A percentile compares a stretch with the other conserved stretches of the same genome.
phyloP scores from a whole-genome alignment of 2,797 vertebrate genomes.

The Semaprochilodus insignis region DNA sequence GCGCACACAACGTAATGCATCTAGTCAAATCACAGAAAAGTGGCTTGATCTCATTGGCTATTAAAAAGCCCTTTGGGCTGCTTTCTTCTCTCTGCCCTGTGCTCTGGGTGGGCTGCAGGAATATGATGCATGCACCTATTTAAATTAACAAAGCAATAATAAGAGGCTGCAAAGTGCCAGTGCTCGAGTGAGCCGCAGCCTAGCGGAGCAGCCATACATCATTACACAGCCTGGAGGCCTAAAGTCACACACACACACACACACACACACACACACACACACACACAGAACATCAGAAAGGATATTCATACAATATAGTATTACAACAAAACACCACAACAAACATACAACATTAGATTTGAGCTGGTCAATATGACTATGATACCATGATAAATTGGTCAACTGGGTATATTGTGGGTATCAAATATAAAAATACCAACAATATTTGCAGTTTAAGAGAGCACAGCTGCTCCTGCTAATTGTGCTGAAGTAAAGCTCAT shows the following conservation, averaged over 20 bases:
- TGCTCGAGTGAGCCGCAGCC: constrained; percentile 81
- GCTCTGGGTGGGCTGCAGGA: constrained; percentile 58
- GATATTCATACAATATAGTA: neutral
- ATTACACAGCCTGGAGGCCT: constrained; percentile 78
- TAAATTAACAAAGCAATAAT: constrained; percentile 99
- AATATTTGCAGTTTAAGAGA: too few species aligned
- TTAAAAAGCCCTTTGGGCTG: constrained; percentile 96
- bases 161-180: constrained; percentile 93
- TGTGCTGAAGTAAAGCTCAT: too few species aligned
- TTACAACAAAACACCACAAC: constrained; percentile 1
- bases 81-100: constrained; percentile 83
- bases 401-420: too few species aligned
- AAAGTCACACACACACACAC: constrained; percentile 16
- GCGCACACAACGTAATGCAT: constrained; percentile 51
- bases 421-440: too few species aligned
- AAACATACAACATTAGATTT: neutral
- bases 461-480: too few species aligned
- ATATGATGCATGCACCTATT: constrained; percentile 99
- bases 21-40: constrained; percentile 69
- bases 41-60: constrained; percentile 88
- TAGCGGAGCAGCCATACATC: constrained; percentile 95
- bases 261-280: constrained; percentile 8
- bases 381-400: too few species aligned
- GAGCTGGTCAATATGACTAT: neutral
- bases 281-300: neutral